These are phyloP conservation scores for Scartelaos histophorus DNA, from an alignment of 2,113 vertebrate species.

Conservation along the genomic window DNA sequence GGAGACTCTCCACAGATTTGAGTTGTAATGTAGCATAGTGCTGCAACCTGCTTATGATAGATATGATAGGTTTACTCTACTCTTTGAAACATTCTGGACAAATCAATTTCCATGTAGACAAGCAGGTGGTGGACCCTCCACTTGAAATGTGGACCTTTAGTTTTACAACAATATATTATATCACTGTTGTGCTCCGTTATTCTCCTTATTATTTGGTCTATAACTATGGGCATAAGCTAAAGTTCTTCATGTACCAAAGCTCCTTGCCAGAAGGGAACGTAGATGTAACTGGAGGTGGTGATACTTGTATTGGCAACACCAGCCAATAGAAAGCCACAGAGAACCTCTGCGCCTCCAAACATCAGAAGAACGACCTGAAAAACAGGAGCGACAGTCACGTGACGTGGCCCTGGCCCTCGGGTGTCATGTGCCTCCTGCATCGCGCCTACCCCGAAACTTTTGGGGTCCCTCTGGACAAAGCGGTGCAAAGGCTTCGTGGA, in stretches of 20 bases:
- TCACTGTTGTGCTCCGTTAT: too few species aligned
- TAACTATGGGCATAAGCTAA: background rate
- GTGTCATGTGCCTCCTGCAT: background rate
- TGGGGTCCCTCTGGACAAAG: slow-evolving; percentile 57
- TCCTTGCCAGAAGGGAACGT: slow-evolving; percentile 63
- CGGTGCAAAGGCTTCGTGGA: slow-evolving; percentile 65
- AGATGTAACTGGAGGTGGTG: rapidly evolving
- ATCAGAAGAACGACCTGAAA: slow-evolving; percentile 56
- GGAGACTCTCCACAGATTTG: too few species aligned
- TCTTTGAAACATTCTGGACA: too few species aligned
- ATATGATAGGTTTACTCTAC: too few species aligned
- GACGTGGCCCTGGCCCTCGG: background rate
- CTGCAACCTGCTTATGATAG: too few species aligned
- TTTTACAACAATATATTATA: too few species aligned
- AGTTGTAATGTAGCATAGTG: too few species aligned
- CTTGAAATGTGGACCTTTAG: too few species aligned
- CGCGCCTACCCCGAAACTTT: slow-evolving; percentile 55
- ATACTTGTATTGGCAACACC: rapidly evolving
- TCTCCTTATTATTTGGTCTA: background rate
- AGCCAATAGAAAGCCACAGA: slow-evolving; percentile 49
- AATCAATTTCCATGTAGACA: too few species aligned
- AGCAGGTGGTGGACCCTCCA: too few species aligned
- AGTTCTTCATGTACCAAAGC: slow-evolving; percentile 45
- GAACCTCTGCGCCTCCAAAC: slow-evolving; percentile 58
- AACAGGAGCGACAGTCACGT: background rate